These are phyloP conservation scores for Phainopepla nitens DNA, from an alignment of 2,113 vertebrate species.

Conservation along the genomic window DNA sequence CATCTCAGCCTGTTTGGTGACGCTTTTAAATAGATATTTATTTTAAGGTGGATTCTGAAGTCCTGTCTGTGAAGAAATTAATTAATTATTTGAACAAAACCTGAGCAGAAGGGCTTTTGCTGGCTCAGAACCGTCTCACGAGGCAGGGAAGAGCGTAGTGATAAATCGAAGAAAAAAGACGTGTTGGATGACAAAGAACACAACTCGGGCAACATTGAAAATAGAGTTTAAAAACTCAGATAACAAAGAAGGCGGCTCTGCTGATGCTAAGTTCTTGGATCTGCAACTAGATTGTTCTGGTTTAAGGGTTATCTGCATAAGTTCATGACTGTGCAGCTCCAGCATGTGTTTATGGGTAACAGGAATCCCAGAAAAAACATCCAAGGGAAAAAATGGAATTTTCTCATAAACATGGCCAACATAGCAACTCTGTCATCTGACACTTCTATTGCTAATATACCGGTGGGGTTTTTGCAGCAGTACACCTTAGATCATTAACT, in stretches of 20 bases:
- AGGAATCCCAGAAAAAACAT: background rate
- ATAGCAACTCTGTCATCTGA: background rate
- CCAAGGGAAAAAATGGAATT: background rate
- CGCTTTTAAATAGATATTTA: background rate
- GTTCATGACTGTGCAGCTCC: background rate
- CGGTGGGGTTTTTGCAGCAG: background rate
- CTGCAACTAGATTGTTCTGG: background rate
- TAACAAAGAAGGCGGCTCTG: background rate
- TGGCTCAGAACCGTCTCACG: background rate
- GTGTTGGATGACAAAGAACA: conserved; percentile 18
- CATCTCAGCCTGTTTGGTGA: background rate
- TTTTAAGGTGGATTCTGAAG: background rate
- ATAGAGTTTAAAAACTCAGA: background rate
- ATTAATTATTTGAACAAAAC: background rate
- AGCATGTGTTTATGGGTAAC: fast-evolving
- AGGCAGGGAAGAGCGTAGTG: background rate
- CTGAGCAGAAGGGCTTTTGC: background rate
- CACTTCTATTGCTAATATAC: background rate
- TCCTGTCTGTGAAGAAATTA: background rate
- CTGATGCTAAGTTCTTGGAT: background rate
- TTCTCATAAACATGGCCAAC: background rate
- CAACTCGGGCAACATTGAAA: background rate
- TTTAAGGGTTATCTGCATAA: background rate
- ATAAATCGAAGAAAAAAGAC: background rate
- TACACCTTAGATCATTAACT: background rate